Conservation (phyloP, 2,888 invertebrate genomes). For the Aporophyla nigra region DNA sequence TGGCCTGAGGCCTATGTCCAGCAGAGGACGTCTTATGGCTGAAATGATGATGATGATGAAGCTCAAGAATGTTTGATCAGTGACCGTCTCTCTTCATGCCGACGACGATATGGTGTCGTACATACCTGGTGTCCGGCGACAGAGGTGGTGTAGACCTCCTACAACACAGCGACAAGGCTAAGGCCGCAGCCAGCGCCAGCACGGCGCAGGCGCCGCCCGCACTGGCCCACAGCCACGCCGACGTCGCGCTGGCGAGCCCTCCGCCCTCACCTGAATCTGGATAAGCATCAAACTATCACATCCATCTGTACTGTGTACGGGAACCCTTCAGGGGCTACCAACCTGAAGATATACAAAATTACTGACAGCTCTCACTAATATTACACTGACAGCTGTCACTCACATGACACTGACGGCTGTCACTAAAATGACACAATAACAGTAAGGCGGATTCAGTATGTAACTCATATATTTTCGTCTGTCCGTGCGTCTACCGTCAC, state of each 20-base stretch:
- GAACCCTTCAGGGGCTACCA: background rate
- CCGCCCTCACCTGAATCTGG: conserved; percentile 81
- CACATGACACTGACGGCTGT: background rate
- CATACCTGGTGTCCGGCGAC: conserved; percentile 79
- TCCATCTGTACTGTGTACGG: background rate
- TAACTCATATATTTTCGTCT: background rate
- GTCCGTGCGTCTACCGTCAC: background rate
- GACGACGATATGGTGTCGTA: no score
- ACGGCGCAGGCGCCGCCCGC: conserved; percentile 88
- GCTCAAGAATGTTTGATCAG: no score
- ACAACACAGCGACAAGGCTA: conserved; percentile 87
- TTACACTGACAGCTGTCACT: background rate
- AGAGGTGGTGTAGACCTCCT: conserved; percentile 76
- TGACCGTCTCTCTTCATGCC: no score
- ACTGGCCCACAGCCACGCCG: conserved; percentile 88
- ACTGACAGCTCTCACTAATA: no score
- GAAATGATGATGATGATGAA: no score
- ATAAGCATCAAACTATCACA: background rate
- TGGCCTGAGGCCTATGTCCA: no score
- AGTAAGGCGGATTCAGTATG: background rate
- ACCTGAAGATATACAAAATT: background rate
- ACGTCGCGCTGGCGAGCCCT: conserved; percentile 83
- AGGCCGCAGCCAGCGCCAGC: conserved; percentile 86
- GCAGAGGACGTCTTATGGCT: no score
- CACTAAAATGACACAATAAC: background rate